Evolutionary conservation across 2,797 vertebrate genomes (phyloP), one percentile per base, ranked within the genome.

Genomic region (Halcyon leucocephala): DNA sequence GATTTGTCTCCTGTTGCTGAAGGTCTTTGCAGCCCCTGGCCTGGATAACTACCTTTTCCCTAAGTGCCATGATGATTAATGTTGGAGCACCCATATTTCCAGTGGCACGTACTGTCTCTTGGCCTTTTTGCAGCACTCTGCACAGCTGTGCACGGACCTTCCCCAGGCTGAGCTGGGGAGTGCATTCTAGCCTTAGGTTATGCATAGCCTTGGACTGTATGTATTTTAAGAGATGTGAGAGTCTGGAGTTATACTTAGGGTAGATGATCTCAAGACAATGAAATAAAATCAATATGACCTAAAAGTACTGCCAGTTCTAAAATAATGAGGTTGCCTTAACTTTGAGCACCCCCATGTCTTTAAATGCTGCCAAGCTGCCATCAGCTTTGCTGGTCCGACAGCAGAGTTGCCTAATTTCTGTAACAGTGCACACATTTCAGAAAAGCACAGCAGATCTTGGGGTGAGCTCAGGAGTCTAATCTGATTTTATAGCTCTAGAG

Each of bases 81-180:
- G 20, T 26, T 2, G 2, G 49, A 58, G 37, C 18, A 55, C 19
- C 12, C 7, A 16, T 71, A 6, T 48, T 90, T 9, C 26, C 73
- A 72, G 52, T 0, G 1, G 21, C 26, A 28, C 0, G 0, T 52
- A 6, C 25, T 37, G 7, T 24, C 16, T 55, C 35, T 74, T 21
- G 29, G 25, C 13, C 13, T 66, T 76, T 46, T 18, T 51, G 25
- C 2, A 2, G 14, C 0, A 4, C 44, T 49, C 44, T n/a, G 8
- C 54, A 49, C 7, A 76, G 9, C 42, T 26, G 24, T 28, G 28
- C 35, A 19, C 19, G 24, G 52, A 33, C 17, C 35, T 52, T 79
- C 48, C 52, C 37, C 0, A 0, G 48, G 6, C 8, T 61, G 48
- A 84, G 48, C 54, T 14, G 29, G 28, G 21, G 31, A 37, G 5